These are phyloP conservation scores for Apostichopus japonicus DNA, from an alignment of 35 echinoderm and acorn worm genomes.

Conservation along the genomic window DNA sequence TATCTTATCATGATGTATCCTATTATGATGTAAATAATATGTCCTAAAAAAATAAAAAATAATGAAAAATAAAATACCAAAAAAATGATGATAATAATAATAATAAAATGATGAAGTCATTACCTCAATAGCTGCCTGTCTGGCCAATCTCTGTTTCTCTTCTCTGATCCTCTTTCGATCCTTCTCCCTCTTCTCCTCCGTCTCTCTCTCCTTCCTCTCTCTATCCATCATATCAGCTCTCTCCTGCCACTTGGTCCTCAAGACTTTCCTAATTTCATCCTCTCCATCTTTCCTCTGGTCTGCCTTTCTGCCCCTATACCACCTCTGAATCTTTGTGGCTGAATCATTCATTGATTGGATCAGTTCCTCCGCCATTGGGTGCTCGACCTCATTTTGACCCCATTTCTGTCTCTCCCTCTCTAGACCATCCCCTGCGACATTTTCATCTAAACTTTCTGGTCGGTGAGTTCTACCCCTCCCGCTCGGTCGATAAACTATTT, in stretches of 20 bases:
- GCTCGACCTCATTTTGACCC: constrained; percentile 22
- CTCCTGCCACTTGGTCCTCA: constrained; percentile 85
- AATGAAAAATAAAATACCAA: no score
- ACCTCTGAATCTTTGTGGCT: constrained; percentile 86
- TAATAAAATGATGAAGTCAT: neutral
- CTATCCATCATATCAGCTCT: constrained; percentile 67
- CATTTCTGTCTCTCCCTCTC: neutral
- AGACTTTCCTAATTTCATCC: constrained; percentile 82
- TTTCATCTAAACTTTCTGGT: neutral
- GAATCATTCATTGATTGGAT: constrained; percentile 84
- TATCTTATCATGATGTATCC: no score
- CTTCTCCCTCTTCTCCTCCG: constrained; percentile 55
- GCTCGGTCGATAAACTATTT: constrained; percentile 33
- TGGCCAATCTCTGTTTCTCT: constrained; percentile 79
- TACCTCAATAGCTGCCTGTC: constrained; percentile 96
- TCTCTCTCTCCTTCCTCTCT: constrained; percentile 61
- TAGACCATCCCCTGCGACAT: neutral
- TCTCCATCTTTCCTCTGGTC: constrained; percentile 70
- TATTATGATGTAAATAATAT: no score
- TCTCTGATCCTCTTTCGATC: constrained; percentile 76
- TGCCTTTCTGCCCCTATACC: constrained; percentile 51
- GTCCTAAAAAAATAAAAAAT: no score
- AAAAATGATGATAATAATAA: no score
- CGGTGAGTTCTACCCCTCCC: neutral
- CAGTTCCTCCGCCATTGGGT: constrained; percentile 88